Percentiles rank a stretch among this genome's conserved stretches.
phyloP scores from a whole-genome alignment of 1,140 invertebrate species.

The Acromyrmex charruanus region DNA sequence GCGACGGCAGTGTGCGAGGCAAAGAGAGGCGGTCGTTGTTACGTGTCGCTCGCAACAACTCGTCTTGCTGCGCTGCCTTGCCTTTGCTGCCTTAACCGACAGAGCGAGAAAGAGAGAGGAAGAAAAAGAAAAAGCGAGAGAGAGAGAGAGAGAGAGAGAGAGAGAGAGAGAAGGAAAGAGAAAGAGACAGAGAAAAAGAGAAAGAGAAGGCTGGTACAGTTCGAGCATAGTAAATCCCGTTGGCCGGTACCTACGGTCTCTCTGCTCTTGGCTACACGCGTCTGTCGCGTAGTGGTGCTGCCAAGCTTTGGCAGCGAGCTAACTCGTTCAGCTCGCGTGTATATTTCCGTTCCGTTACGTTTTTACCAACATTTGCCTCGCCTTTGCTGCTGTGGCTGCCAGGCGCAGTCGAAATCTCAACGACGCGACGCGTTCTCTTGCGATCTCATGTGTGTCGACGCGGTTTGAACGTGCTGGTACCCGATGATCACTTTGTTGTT shows the following conservation, averaged over 20 bases:
- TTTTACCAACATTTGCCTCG: slow-evolving; percentile 63
- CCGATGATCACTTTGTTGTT: not conserved
- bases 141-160: not conserved
- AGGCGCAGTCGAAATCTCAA: slow-evolving; percentile 57
- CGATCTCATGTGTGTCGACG: slow-evolving; percentile 16
- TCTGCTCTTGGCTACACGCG: slow-evolving; percentile 65
- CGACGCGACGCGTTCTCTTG: slow-evolving; percentile 38
- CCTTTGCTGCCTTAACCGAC: slow-evolving; percentile 44
- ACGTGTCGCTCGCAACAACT: slow-evolving; percentile 71
- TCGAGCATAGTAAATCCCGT: slow-evolving; percentile 82
- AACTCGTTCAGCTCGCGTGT: slow-evolving; percentile 71
- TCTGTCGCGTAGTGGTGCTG: slow-evolving; percentile 69
- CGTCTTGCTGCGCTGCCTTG: slow-evolving; percentile 65
- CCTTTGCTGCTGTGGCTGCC: slow-evolving; percentile 23
- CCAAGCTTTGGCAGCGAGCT: slow-evolving; percentile 80
- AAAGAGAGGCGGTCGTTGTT: slow-evolving; percentile 74
- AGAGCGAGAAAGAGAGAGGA: not conserved
- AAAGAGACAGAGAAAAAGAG: slow-evolving; percentile 38
- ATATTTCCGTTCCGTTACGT: slow-evolving; percentile 83
- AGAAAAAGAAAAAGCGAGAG: slow-evolving; percentile 11
- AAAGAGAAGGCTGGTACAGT: slow-evolving; percentile 73
- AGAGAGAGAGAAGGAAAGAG: slow-evolving; percentile 19
- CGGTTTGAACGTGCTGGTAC: not conserved
- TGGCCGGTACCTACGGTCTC: slow-evolving; percentile 76
- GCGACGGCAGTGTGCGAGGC: slow-evolving; percentile 64